Base-by-base conservation (phyloP, 2,797 vertebrate species). In the Caiman crocodilus region DNA sequence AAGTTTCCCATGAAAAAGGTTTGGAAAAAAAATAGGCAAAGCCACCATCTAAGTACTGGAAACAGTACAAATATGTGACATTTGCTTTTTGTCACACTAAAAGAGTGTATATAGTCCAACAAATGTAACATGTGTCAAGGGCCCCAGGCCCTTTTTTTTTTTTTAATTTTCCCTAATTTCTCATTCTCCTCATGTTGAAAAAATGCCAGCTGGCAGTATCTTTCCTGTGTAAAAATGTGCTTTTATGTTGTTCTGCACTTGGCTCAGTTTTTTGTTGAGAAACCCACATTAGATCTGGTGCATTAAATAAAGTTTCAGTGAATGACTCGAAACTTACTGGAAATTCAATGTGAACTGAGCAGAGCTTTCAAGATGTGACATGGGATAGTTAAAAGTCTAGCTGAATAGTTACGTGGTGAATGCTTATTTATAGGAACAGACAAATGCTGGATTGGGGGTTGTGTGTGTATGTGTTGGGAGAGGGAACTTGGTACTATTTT, bases 311-410 rank as follows among this genome's bases (percentile, higher is more conserved):
- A 7, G 1, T 87, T 91, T 93, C 76, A 87, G 1, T 73, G 73
- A 75, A n/a, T 94, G 92, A 93, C 88, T 94, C 93, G 61, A 92
- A 94, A 92, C 84, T 96, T 95, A 94, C 94, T 93, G 95, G 93
- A 96, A 97, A 96, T 95, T 21, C 92, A 95, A 86, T 94, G 92
- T 60, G 89, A 91, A 2, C 67, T 71, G 3, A 3, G 76, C 23
- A 82, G 87, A 23, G 88, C 79, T 90, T 94, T 42, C 90, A 82
- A 82, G 81, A 94, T 96, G 93, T 57, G 1, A 87, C 84, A 87
- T 88, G 50, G 0, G 57, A n/a, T 0, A 64, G 91, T 92, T 90
- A 87, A 73, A 76, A 87, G 74, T 92, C 91, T 80, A 86, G 78
- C 94, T 79, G 88, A 73, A 90, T 92, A 5, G 85, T 25, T 76